Base-by-base conservation (phyloP, 2,113 vertebrate genomes). In the Chaetura pelagica region DNA sequence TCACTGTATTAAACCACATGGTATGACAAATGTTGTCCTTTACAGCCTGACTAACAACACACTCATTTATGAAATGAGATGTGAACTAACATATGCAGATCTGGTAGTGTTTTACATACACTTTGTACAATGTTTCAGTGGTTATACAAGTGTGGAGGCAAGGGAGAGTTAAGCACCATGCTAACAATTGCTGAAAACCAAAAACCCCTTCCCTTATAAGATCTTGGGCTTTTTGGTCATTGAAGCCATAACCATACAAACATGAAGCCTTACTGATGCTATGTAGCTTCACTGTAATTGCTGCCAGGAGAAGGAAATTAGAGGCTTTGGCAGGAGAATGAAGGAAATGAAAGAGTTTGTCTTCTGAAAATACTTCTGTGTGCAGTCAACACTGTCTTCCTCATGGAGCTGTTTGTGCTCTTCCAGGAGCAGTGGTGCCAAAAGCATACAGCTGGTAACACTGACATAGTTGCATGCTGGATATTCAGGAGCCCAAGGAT, bases 281-380 rank as follows among this genome's bases (percentile, higher is more conserved):
- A 32, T 52, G 35, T 23, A 69, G 63, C 86, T 95, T 84, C 68
- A 46, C 48, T 84, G 32, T 92, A 89, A 84, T 84, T 72, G 68
- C 61, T 78, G 69, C 72, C n/a, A 67, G 68, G n/a, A 74, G 63
- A 88, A 87, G 73, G 67, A 92, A 91, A 86, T 93, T 83, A 80
- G 30, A 91, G 68, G 71, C 74, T 73, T 91, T 52, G 30, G 51
- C 40, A 89, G 46, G 12, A 84, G 54, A 59, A 48, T 63, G 58
- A 84, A 89, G 67, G 77, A 94, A 90, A 96, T 93, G 12, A 95
- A 66, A 61, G 88, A 63, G 83, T 76, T 58, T 67, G 19, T 67
- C 57, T 85, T 51, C 62, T 77, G 74, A 69, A 84, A 91, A 67
- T 77, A 26, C 14, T 17, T 89, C 57, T 92, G 15, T n/a, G 10